Percentiles rank a stretch among this genome's conserved stretches.
Evolutionary conservation across 2,113 vertebrate genomes (phyloP).

Genomic region (Chamaetylas fuelleborni): DNA sequence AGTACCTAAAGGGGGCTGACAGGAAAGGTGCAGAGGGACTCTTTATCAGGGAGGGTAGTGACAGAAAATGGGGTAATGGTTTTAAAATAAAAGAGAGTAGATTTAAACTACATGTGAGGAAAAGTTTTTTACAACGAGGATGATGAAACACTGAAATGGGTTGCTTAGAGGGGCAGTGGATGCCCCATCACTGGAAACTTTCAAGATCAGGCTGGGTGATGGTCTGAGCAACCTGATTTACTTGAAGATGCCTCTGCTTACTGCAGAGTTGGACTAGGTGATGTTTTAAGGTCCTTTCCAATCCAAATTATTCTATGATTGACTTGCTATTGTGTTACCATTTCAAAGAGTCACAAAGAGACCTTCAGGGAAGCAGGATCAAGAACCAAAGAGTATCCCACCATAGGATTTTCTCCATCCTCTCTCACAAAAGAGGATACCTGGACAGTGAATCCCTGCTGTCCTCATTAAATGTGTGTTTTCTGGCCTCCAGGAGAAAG

Average conservation of each 20-base stretch:
- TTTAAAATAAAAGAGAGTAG: background rate
- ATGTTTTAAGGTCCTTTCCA: background rate
- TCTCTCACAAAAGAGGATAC: background rate
- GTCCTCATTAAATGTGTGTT: background rate
- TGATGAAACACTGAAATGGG: background rate
- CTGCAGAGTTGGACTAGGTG: background rate
- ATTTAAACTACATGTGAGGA: background rate
- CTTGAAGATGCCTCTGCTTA: background rate
- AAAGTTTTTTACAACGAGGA: rapidly evolving
- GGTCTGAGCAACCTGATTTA: background rate
- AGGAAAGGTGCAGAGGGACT: background rate
- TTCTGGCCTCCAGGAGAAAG: background rate
- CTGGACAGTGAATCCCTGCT: background rate
- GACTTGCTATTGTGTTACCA: background rate
- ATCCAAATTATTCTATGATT: background rate
- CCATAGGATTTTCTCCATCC: background rate
- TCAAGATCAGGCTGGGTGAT: background rate
- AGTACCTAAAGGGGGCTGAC: background rate
- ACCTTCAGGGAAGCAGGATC: background rate
- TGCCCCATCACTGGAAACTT: background rate
- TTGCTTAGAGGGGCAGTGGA: background rate
- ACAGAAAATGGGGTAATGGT: background rate
- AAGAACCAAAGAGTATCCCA: background rate
- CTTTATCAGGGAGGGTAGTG: background rate
- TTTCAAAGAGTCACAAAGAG: background rate